Conservation (phyloP, 2,797 vertebrate species). For the Sebastes cheni region DNA sequence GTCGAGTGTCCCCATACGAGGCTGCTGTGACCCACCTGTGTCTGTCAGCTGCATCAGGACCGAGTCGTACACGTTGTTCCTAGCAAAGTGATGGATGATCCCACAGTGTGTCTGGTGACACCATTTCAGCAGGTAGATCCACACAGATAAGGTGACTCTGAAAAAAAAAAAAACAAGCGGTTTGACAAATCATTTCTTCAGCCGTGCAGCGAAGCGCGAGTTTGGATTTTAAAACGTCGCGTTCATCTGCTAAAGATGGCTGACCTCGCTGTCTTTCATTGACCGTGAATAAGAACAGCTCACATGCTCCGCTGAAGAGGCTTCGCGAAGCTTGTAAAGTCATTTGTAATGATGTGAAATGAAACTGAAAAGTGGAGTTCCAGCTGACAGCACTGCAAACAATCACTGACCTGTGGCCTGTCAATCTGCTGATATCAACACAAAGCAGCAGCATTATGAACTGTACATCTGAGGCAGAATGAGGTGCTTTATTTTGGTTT, state of each 20-base stretch:
- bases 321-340: conserved; percentile 54
- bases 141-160: conserved; percentile 90
- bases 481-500: background rate
- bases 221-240: conserved; percentile 33
- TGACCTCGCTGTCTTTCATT: conserved; percentile 47
- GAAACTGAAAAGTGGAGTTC: conserved; percentile 55
- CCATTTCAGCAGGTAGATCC: conserved; percentile 90
- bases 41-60: conserved; percentile 87
- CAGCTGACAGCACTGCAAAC: conserved; percentile 41
- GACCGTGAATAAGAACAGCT: conserved; percentile 64
- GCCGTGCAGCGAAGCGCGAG: conserved; percentile 16
- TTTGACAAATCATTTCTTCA: conserved; percentile 46
- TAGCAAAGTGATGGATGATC: conserved; percentile 89
- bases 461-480: background rate
- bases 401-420: conserved; percentile 40
- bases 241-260: conserved; percentile 42
- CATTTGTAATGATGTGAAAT: conserved; percentile 53
- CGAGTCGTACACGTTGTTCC: conserved; percentile 80
- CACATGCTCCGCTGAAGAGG: conserved; percentile 58
- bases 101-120: conserved; percentile 85
- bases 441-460: background rate
- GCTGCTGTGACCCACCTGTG: conserved; percentile 83
- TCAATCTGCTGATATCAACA: conserved; percentile 45
- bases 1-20: conserved; percentile 13
- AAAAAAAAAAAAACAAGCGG: conserved; percentile 32